A percentile compares a stretch with the other conserved stretches of the same genome.
Evolutionary conservation across 2,113 vertebrate genomes (phyloP).

Genomic region (Climacteris rufus): DNA sequence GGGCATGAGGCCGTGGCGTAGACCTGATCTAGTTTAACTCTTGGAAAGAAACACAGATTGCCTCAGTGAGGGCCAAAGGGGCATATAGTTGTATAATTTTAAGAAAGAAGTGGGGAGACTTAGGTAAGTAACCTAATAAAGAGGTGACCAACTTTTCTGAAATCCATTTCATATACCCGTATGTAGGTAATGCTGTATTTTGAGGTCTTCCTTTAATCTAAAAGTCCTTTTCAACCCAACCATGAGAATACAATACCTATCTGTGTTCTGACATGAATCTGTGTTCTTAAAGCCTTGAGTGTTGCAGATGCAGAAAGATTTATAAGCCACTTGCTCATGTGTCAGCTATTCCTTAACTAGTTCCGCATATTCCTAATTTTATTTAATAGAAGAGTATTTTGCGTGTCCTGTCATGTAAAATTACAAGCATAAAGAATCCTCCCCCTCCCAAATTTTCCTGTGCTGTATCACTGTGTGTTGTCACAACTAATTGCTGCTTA

Average conservation of each 20-base stretch:
- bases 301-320: not conserved
- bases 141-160: not conserved
- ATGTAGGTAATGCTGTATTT: not conserved
- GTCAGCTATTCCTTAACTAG: not conserved
- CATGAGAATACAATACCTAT: not conserved
- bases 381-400: not conserved
- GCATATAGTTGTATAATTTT: not conserved
- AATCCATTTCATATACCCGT: not conserved
- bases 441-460: not conserved
- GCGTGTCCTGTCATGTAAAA: not conserved
- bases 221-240: not conserved
- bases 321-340: not conserved
- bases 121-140: not conserved
- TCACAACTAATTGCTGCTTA: not conserved
- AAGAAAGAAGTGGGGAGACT: not conserved
- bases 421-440: not conserved
- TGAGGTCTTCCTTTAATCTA: not conserved
- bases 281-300: not conserved
- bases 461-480: not conserved
- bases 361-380: not conserved
- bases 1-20: fast-evolving
- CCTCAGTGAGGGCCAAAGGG: not conserved
- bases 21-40: not conserved
- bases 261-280: not conserved
- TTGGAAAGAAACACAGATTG: not conserved